phyloP scores from a whole-genome alignment of 2,113 vertebrate species.

The Mustelus asterias region DNA sequence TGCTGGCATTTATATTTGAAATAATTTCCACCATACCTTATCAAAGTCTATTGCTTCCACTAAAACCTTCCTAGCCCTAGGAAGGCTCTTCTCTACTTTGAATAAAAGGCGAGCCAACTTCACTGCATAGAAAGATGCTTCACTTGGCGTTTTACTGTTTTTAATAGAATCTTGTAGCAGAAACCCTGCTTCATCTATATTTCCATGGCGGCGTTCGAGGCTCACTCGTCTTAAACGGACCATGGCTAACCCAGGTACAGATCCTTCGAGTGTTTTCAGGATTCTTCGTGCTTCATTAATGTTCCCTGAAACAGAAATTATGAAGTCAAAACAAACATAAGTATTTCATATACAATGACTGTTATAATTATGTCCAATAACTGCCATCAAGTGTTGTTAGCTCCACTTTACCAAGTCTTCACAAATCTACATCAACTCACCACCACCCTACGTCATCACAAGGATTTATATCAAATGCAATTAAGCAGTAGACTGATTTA shows the following conservation, averaged over 20 bases:
- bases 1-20: neutral
- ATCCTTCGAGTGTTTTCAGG: conserved; percentile 75
- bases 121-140: conserved; percentile 85
- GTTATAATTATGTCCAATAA: neutral
- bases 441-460: neutral
- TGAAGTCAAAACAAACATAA: conserved; percentile 38
- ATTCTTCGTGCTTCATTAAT: conserved; percentile 84
- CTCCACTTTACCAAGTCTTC: neutral
- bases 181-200: conserved; percentile 80
- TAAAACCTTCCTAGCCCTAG: conserved; percentile 85
- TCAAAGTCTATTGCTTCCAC: conserved; percentile 88
- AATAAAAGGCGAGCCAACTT: conserved; percentile 83
- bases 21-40: conserved; percentile 63
- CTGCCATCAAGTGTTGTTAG: neutral
- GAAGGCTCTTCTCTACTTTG: conserved; percentile 82
- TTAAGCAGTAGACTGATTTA: neutral
- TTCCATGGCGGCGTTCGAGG: conserved; percentile 86
- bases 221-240: conserved; percentile 87
- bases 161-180: conserved; percentile 82
- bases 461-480: neutral
- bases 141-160: conserved; percentile 66
- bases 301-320: conserved; percentile 62
- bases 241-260: conserved; percentile 80
- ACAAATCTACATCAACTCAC: neutral
- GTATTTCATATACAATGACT: no score